Evolutionary conservation across 1,140 invertebrate genomes (phyloP).

Genomic region (Zaprionus ornatus): DNA sequence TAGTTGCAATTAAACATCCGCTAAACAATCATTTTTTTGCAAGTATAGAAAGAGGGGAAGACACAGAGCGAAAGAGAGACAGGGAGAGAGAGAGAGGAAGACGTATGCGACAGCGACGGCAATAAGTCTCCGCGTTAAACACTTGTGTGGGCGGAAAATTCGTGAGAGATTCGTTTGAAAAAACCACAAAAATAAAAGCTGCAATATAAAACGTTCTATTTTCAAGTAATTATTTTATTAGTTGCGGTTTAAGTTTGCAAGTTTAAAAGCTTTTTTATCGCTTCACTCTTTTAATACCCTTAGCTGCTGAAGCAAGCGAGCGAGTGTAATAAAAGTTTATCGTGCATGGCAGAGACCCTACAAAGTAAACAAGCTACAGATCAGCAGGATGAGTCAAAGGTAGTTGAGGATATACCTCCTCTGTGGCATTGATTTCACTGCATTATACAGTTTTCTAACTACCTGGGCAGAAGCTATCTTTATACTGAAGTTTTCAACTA

Average conservation of each 20-base stretch:
- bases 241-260: neutral
- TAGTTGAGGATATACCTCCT: too few relatives aligned
- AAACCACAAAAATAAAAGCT: neutral
- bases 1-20: slow-evolving; percentile 83
- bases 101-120: neutral
- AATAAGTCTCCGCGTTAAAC: neutral
- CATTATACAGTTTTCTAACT: neutral
- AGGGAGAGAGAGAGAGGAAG: neutral
- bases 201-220: neutral
- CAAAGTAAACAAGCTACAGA: neutral
- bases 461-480: neutral
- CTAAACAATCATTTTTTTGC: slow-evolving; percentile 79
- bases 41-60: neutral
- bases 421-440: neutral
- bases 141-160: neutral
- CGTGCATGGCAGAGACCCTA: neutral
- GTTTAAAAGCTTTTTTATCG: slow-evolving; percentile 3
- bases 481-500: too few relatives aligned
- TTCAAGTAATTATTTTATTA: slow-evolving; percentile 1
- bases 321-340: slow-evolving; percentile 1
- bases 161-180: neutral
- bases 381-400: neutral
- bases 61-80: neutral
- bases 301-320: neutral
- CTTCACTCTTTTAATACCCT: slow-evolving; percentile 3